These are phyloP conservation scores for Rhabdomys dilectus DNA, from an alignment of 2,113 vertebrate species.

Conservation along the genomic window DNA sequence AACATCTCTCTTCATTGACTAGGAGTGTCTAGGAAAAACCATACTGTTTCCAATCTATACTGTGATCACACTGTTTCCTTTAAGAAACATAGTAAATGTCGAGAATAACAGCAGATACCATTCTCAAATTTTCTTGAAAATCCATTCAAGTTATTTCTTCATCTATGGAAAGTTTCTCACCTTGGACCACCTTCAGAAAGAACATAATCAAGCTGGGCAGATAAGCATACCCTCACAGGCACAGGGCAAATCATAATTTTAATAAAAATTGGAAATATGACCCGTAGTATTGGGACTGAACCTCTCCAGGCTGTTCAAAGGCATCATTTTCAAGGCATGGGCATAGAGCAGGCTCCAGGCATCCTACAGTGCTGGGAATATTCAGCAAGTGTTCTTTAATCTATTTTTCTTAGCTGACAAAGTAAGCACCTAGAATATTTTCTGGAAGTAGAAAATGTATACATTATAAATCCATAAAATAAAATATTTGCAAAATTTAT, in stretches of 20 bases:
- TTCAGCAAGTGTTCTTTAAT: constrained; percentile 55
- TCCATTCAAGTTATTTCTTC: constrained; percentile 59
- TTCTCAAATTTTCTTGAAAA: constrained; percentile 67
- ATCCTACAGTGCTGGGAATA: constrained; percentile 43
- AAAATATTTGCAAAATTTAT: constrained; percentile 69
- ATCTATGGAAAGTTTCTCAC: constrained; percentile 74
- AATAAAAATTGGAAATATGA: constrained; percentile 76
- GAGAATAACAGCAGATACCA: constrained; percentile 43
- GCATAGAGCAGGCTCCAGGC: not conserved
- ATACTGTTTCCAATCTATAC: constrained; percentile 34
- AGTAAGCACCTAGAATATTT: constrained; percentile 48
- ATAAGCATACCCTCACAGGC: constrained; percentile 67
- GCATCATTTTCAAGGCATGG: constrained; percentile 63
- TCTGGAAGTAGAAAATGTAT: constrained; percentile 34
- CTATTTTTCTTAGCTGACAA: constrained; percentile 66
- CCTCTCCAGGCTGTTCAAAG: constrained; percentile 64
- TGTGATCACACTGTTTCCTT: constrained; percentile 11
- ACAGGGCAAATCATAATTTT: constrained; percentile 77
- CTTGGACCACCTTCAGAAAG: constrained; percentile 72
- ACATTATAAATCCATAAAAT: constrained; percentile 48
- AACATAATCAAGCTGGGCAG: constrained; percentile 71
- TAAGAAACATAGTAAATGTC: constrained; percentile 59
- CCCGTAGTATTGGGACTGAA: constrained; percentile 58
- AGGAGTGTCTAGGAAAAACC: not conserved
- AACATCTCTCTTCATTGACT: not conserved